phyloP scores from a whole-genome alignment of 2,797 vertebrate species.

The Cyclopterus lumpus region DNA sequence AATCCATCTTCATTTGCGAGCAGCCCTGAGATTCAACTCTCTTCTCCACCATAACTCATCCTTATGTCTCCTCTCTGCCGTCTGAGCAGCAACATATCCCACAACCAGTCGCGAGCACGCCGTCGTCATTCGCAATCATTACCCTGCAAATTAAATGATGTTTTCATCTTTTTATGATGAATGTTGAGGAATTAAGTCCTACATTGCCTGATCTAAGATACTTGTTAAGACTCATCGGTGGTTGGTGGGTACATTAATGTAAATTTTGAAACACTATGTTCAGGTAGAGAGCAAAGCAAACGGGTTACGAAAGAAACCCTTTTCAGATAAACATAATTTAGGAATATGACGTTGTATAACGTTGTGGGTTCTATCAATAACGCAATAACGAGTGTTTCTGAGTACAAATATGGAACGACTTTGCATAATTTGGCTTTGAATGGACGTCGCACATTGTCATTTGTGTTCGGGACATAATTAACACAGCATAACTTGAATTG shows the following conservation, averaged over 20 bases:
- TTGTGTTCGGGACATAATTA: background rate
- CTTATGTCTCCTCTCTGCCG: slow-evolving; percentile 28
- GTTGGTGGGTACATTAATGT: background rate
- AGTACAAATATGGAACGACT: background rate
- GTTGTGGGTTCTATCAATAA: background rate
- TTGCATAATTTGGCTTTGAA: background rate
- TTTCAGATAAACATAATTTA: background rate
- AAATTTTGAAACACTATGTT: background rate
- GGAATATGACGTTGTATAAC: background rate
- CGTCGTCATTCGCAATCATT: slow-evolving; percentile 15
- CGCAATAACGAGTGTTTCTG: background rate
- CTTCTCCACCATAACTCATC: slow-evolving; percentile 60
- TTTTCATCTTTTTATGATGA: background rate
- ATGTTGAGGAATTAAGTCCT: background rate
- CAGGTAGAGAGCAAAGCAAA: background rate
- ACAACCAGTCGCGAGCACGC: background rate
- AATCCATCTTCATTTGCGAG: slow-evolving; percentile 76
- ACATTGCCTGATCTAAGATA: background rate
- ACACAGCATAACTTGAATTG: background rate
- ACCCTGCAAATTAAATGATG: slow-evolving; percentile 27
- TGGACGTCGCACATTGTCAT: background rate
- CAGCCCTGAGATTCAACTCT: slow-evolving; percentile 59
- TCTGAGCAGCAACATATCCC: slow-evolving; percentile 22
- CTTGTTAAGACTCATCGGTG: background rate
- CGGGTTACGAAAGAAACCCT: background rate